phyloP scores from a whole-genome alignment of 1,140 invertebrate species.

The Trichonephila clavata region DNA sequence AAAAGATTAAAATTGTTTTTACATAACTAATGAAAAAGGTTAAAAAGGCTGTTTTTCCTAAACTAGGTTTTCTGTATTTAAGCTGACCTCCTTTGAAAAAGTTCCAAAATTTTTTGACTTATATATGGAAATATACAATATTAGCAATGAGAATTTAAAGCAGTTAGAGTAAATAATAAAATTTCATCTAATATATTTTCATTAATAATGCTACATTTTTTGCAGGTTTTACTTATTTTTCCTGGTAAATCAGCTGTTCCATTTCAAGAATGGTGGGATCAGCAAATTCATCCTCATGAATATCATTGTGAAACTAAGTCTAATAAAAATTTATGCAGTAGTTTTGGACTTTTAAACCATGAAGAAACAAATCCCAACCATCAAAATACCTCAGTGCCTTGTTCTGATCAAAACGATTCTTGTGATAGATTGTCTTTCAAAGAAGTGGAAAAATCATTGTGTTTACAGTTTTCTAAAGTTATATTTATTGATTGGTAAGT shows the following conservation, averaged over 20 bases:
- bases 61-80: too few species aligned
- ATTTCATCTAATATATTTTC: not conserved
- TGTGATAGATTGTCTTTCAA: not conserved
- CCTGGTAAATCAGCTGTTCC: conserved; percentile 62
- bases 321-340: not conserved
- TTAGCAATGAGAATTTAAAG: too few species aligned
- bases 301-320: not conserved
- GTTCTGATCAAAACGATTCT: not conserved
- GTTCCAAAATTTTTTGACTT: too few species aligned
- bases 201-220: not conserved
- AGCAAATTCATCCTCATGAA: not conserved
- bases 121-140: too few species aligned
- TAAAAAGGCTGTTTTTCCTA: too few species aligned
- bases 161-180: too few species aligned
- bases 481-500: conserved; percentile 70
- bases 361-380: not conserved
- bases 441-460: not conserved
- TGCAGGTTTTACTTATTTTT: conserved; percentile 58
- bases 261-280: conserved; percentile 56
- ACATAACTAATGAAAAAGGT: too few species aligned
- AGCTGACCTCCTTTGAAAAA: too few species aligned
- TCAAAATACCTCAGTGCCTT: not conserved
- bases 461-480: conserved; percentile 49
- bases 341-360: not conserved
- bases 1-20: too few species aligned